These are phyloP conservation scores for Syncerus caffer DNA, from an alignment of 2,797 vertebrate species.

Conservation along the genomic window DNA sequence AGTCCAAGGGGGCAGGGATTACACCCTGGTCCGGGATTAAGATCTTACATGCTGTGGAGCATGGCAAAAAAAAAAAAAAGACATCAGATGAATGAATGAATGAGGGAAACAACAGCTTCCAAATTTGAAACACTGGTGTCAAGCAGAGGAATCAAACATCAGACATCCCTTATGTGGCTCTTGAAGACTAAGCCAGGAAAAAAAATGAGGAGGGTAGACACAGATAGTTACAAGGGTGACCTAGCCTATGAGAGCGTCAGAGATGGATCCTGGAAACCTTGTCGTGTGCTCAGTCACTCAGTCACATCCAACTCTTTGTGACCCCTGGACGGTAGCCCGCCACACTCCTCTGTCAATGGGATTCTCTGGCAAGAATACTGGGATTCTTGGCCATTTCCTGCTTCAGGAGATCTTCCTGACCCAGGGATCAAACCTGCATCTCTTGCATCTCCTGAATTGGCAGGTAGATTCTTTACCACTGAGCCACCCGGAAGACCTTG, in stretches of 20 bases:
- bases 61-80: neutral
- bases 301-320: neutral
- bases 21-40: neutral
- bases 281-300: neutral
- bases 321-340: neutral
- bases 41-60: neutral
- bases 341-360: neutral
- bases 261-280: neutral
- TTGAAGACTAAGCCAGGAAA: neutral
- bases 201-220: neutral
- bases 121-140: neutral
- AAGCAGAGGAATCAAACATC: neutral
- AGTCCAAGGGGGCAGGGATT: neutral
- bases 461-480: neutral
- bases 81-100: neutral
- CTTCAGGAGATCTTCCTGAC: neutral
- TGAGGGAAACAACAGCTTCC: neutral
- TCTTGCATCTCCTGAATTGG: neutral
- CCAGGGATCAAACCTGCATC: neutral
- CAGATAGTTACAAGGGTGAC: accelerated
- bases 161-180: neutral
- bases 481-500: neutral
- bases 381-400: neutral
- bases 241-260: neutral
- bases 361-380: neutral